Conservation (phyloP, 2,113 vertebrate species). For the Hemiscyllium ocellatum region DNA sequence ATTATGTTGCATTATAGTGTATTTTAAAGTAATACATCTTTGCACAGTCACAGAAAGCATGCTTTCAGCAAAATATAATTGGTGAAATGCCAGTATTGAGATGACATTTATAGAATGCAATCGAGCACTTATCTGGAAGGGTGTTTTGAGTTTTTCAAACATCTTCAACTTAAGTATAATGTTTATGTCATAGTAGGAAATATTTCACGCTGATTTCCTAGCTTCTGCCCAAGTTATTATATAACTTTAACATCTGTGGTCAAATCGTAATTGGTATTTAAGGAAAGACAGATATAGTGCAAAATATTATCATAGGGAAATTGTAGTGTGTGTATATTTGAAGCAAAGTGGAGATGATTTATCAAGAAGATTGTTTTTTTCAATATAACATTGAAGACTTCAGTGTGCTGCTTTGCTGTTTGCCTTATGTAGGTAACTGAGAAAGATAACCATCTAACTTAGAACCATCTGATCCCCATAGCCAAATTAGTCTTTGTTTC, state of each 20-base stretch:
- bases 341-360: neutral
- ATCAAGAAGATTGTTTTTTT: neutral
- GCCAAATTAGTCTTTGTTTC: neutral
- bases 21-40: neutral
- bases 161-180: conserved; percentile 7
- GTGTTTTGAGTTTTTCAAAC: neutral
- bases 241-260: neutral
- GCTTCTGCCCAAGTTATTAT: neutral
- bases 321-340: neutral
- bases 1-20: neutral
- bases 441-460: neutral
- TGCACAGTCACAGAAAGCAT: neutral
- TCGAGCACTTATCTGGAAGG: neutral
- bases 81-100: neutral
- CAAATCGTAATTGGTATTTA: neutral
- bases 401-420: neutral
- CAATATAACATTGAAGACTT: neutral
- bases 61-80: neutral
- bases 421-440: neutral
- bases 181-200: neutral
- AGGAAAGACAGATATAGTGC: neutral
- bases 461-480: neutral
- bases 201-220: neutral
- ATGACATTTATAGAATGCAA: neutral
- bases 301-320: neutral